Percentiles rank a stretch among this genome's conserved stretches.
These are phyloP conservation scores for Chalcis sispes DNA, from an alignment of 2,888 invertebrate genomes.

Conservation along the genomic window DNA sequence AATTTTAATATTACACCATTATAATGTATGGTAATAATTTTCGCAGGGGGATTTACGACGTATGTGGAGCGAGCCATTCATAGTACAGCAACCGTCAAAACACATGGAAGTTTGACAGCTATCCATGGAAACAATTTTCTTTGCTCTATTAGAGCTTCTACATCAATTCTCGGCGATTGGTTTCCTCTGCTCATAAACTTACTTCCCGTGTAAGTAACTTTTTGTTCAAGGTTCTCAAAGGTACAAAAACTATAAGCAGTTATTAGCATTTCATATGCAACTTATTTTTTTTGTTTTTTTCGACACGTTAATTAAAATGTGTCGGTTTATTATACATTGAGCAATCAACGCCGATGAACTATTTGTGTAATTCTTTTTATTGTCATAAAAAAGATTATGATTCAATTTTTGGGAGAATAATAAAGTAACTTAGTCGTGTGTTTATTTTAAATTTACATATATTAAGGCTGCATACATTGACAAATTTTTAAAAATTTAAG, in stretches of 20 bases:
- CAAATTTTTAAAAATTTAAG: too few relatives aligned
- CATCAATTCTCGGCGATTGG: conserved; percentile 38
- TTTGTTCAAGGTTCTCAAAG: conserved; percentile 43
- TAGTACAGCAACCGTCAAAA: conserved; percentile 88
- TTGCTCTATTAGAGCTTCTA: conserved; percentile 29
- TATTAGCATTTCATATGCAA: conserved; percentile 25
- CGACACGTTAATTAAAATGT: background rate
- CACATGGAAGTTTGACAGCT: conserved; percentile 86
- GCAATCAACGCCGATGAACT: conserved; percentile 1
- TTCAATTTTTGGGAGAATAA: conserved; percentile 25
- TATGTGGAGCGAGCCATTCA: conserved; percentile 99
- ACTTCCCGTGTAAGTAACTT: conserved; percentile 71
- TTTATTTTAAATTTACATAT: background rate
- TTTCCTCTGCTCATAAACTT: conserved; percentile 16
- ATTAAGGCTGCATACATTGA: too few relatives aligned
- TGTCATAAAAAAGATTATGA: conserved; percentile 5
- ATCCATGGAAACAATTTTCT: conserved; percentile 53
- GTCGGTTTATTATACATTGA: background rate
- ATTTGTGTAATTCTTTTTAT: conserved; percentile 22
- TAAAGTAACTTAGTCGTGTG: conserved; percentile 33
- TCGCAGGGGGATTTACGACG: conserved; percentile 94
- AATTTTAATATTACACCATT: conserved; percentile 16
- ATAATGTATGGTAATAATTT: too few relatives aligned
- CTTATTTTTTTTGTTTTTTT: conserved; percentile 27
- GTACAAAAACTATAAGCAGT: conserved; percentile 5